These are phyloP conservation scores for Hypothenemus hampei DNA, from an alignment of 1,140 invertebrate species.

Conservation along the genomic window DNA sequence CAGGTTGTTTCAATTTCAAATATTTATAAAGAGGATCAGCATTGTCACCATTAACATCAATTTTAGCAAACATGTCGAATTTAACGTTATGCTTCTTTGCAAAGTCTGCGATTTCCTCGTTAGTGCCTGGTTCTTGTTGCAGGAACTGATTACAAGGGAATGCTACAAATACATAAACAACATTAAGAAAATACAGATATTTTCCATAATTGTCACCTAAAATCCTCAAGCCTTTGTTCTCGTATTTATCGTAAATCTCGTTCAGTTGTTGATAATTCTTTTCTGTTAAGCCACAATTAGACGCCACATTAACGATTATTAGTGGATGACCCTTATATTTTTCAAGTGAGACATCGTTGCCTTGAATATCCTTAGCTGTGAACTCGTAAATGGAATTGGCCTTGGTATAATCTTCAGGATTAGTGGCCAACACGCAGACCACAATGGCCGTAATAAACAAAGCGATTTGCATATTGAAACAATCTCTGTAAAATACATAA, in stretches of 20 bases:
- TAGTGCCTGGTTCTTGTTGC: constrained; percentile 70
- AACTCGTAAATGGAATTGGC: constrained; percentile 72
- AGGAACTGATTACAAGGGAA: constrained; percentile 88
- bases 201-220: constrained; percentile 5
- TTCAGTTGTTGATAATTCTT: constrained; percentile 73
- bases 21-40: constrained; percentile 84
- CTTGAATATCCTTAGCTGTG: constrained; percentile 65
- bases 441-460: constrained; percentile 1
- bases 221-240: constrained; percentile 61
- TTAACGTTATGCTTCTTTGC: constrained; percentile 62
- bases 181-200: not conserved
- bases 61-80: constrained; percentile 75
- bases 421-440: not conserved
- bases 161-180: constrained; percentile 56
- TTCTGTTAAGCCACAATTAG: constrained; percentile 75
- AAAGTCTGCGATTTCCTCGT: constrained; percentile 70
- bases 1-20: constrained; percentile 74
- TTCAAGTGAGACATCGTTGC: constrained; percentile 63
- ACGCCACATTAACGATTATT: constrained; percentile 83
- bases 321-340: constrained; percentile 68
- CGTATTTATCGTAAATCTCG: constrained; percentile 66
- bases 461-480: too few species aligned
- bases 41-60: constrained; percentile 83
- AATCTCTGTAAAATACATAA: not conserved
- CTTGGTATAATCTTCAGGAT: constrained; percentile 22